These are phyloP conservation scores for Prionace glauca DNA, from an alignment of 2,797 vertebrate species.

Conservation along the genomic window DNA sequence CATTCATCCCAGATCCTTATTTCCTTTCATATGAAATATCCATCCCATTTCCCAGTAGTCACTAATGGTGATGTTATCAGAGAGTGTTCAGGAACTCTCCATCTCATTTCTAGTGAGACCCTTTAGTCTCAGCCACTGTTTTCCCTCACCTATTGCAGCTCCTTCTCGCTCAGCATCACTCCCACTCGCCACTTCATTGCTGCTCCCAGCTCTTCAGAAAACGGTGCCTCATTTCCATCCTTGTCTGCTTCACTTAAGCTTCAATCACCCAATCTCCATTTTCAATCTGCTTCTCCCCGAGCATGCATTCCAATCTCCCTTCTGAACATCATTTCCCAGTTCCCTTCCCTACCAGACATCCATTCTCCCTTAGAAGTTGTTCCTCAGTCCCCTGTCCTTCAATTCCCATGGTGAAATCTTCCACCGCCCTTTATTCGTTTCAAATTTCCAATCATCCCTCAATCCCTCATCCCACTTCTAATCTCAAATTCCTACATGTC, in stretches of 20 bases:
- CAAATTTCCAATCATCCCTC: neutral
- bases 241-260: neutral
- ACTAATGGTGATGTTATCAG: too few species aligned
- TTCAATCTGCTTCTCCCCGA: neutral
- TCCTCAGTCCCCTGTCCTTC: neutral
- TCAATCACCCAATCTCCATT: neutral
- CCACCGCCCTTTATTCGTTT: neutral
- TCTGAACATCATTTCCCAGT: too few species aligned
- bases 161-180: too few species aligned
- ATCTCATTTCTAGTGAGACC: neutral
- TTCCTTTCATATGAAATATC: neutral
- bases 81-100: too few species aligned
- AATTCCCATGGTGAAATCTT: neutral
- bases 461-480: too few species aligned
- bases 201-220: neutral
- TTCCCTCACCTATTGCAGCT: neutral
- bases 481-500: too few species aligned
- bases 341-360: neutral
- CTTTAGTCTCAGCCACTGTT: too few species aligned
- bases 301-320: neutral
- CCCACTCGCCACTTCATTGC: neutral
- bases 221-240: neutral
- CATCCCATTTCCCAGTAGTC: too few species aligned
- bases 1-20: neutral
- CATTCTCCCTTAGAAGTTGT: neutral